phyloP scores from a whole-genome alignment of 2,113 vertebrate genomes.

The Amphilophus citrinellus region DNA sequence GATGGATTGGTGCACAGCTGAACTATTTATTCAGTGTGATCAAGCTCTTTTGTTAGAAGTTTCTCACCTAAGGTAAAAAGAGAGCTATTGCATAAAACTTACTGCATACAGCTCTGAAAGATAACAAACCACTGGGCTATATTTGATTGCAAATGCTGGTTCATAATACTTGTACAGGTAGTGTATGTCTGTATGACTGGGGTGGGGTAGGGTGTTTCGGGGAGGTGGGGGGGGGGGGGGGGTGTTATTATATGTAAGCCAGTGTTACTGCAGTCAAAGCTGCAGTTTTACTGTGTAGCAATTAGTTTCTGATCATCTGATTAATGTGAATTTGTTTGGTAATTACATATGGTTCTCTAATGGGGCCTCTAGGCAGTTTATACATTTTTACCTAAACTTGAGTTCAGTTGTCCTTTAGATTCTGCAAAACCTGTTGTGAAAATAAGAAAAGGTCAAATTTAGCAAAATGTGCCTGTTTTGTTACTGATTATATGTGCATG shows the following conservation, averaged over 20 bases:
- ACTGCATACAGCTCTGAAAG: background rate
- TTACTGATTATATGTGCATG: background rate
- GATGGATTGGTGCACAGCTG: conserved; percentile 28
- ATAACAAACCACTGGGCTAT: background rate
- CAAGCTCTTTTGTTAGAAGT: conserved; percentile 5
- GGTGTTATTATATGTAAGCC: background rate
- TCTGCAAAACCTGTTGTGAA: background rate
- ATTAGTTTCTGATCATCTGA: conserved; percentile 31
- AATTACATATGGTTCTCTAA: conserved; percentile 2
- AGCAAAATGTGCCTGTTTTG: background rate
- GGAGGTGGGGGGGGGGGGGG: no score
- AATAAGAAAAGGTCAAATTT: background rate
- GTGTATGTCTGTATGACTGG: background rate
- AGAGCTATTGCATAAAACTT: background rate
- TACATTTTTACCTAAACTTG: background rate
- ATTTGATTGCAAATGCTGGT: background rate
- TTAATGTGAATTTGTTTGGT: conserved; percentile 17
- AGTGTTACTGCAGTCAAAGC: conserved; percentile 15
- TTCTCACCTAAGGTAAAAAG: conserved; percentile 10
- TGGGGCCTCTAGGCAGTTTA: background rate
- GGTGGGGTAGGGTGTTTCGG: no score
- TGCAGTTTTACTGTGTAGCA: background rate
- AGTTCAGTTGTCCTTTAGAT: background rate
- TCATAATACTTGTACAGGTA: background rate
- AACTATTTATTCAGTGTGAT: conserved; percentile 34